phyloP scores from a whole-genome alignment of 1,140 invertebrate species.

The Stegodyphus mimosarum region DNA sequence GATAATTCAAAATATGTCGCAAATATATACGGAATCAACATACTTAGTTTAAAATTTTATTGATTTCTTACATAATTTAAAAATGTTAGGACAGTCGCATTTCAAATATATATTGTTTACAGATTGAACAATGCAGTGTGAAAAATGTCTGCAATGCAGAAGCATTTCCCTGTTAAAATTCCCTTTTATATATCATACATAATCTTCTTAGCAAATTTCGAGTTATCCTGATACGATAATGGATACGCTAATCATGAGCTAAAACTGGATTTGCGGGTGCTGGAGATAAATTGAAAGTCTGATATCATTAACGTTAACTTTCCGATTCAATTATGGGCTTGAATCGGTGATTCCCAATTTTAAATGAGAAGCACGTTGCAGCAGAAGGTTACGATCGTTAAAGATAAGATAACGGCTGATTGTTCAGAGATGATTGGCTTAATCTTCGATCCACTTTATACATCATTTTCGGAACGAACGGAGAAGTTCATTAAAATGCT shows the following conservation, averaged over 20 bases:
- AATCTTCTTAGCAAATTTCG: too few species aligned
- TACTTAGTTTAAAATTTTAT: too few species aligned
- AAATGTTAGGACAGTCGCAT: too few species aligned
- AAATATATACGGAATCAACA: too few species aligned
- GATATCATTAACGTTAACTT: conserved; percentile 50
- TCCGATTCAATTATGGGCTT: conserved; percentile 31
- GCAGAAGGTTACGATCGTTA: conserved; percentile 30
- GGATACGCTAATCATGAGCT: conserved; percentile 22
- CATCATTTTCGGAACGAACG: conserved; percentile 12
- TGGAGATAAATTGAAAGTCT: conserved; percentile 43
- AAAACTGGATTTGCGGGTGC: conserved; percentile 13
- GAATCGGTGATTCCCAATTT: conserved; percentile 32
- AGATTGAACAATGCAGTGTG: too few species aligned
- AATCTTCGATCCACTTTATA: conserved; percentile 32
- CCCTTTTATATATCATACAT: too few species aligned
- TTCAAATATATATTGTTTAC: too few species aligned
- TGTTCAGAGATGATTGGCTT: conserved; percentile 43
- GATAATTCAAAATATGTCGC: too few species aligned
- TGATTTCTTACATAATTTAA: too few species aligned
- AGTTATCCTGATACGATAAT: too few species aligned
- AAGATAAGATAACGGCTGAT: conserved; percentile 46
- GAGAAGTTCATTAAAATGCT: not conserved
- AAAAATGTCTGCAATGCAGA: too few species aligned
- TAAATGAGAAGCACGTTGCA: conserved; percentile 28
- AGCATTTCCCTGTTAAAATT: too few species aligned